Base-by-base conservation (phyloP, 2,888 invertebrate genomes). In the Sesia bembeciformis region DNA sequence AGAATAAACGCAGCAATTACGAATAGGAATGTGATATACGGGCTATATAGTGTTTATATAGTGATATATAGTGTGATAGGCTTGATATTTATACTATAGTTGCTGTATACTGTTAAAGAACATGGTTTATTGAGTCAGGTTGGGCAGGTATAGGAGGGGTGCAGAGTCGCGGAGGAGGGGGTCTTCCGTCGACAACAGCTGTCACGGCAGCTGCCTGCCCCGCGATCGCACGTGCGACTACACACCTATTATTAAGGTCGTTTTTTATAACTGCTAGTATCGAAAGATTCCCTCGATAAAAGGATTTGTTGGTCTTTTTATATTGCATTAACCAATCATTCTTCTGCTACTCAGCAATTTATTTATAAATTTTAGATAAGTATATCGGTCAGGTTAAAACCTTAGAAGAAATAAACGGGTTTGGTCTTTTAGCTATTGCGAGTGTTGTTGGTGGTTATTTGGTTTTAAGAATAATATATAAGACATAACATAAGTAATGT, bases 171-270 rank as follows among this genome's bases (percentile, higher is more conserved):
- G 67, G 63, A 68, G 66, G 60, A 63, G 56, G 62, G 66, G 73
- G 64, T 62, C 65, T 81, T 83, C 84, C 82, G 81, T 74, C 78
- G 69, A 70, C 71, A 77, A 76, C 87, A 87, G 84, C 88, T 87
- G 87, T 84, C 87, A 72, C 69, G 69, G 79, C 89, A 87, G 89
- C 89, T 88, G 89, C 81, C 68, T 68, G 63, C 62, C 66, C 51
- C 49, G n/a, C 62, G 61, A 65, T 66, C 65, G 67, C 88, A 87
- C 88, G 89, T 89, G 88, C 84, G 81, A 65, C 73, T 72, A 71
- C 73, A 71, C 72, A 78, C 82, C 84, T 81, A 85, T 87, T 84
- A 85, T 84, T 84, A 78, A 74, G 72, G 70, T 68, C 68, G 70
- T 76, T 81, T 74, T 80, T 80, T 76, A 70, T 72, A 68, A 72